Evolutionary conservation across 2,113 vertebrate species (phyloP).

Genomic region (Mellivora capensis): DNA sequence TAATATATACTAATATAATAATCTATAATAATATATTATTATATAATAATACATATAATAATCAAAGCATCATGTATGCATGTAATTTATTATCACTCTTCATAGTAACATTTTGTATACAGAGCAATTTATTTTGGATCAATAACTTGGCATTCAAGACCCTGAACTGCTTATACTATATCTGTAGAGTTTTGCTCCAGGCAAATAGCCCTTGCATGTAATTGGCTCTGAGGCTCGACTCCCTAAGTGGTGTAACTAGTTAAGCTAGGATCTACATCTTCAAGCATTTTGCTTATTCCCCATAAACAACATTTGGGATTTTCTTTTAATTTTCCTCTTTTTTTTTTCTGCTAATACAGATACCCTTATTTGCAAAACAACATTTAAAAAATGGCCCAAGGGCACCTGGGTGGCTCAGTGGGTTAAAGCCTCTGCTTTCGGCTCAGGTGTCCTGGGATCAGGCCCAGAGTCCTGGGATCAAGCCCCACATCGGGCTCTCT

Average conservation of each 20-base stretch:
- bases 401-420: no score
- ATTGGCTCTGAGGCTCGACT: neutral
- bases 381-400: neutral
- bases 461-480: no score
- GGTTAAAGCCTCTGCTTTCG: no score
- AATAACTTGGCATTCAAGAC: neutral
- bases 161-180: neutral
- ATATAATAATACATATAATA: neutral
- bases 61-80: neutral
- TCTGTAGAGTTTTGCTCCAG: neutral
- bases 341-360: neutral
- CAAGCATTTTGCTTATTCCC: neutral
- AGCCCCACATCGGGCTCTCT: no score
- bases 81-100: neutral
- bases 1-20: no score
- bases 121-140: neutral
- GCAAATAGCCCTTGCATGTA: neutral
- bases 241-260: neutral
- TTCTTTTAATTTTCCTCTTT: neutral
- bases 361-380: neutral
- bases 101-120: neutral
- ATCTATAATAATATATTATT: no score
- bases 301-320: neutral
- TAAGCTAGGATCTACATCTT: neutral
- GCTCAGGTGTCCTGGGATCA: no score